A percentile compares a stretch with the other conserved stretches of the same genome.
Evolutionary conservation across 1,140 invertebrate species (phyloP).

Genomic region (Paraescarpia echinospica): DNA sequence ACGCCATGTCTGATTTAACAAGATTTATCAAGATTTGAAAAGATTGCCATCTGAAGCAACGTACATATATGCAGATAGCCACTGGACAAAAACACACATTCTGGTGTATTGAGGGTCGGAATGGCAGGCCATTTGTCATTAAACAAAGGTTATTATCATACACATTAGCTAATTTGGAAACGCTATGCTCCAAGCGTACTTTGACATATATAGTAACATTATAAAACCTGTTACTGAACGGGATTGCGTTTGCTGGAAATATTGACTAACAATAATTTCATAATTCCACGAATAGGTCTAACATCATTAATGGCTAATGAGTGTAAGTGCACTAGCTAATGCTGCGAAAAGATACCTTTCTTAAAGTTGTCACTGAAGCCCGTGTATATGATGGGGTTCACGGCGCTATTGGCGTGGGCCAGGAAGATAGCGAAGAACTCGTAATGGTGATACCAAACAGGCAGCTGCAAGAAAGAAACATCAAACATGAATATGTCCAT

Average conservation of each 20-base stretch:
- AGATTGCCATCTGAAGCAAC: too few species aligned
- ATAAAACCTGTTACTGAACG: not conserved
- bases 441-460: conserved; percentile 57
- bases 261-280: not conserved
- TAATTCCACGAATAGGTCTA: not conserved
- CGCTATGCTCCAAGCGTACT: too few species aligned
- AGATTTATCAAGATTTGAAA: too few species aligned
- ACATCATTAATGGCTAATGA: not conserved
- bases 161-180: too few species aligned
- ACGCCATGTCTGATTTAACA: too few species aligned
- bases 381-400: conserved; percentile 63
- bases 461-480: conserved; percentile 48
- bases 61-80: too few species aligned
- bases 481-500: conserved; percentile 9
- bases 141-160: too few species aligned
- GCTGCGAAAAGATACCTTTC: conserved; percentile 40
- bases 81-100: too few species aligned
- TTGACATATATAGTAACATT: not conserved
- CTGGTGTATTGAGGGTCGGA: too few species aligned
- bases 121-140: too few species aligned
- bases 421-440: conserved; percentile 58
- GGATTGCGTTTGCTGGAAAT: not conserved
- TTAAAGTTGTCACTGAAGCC: conserved; percentile 60
- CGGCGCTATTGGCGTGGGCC: conserved; percentile 61
- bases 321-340: not conserved